Percentiles rank a stretch among this genome's conserved stretches.
Conservation (phyloP, 2,113 vertebrate species). For the Carassius gibelio region DNA sequence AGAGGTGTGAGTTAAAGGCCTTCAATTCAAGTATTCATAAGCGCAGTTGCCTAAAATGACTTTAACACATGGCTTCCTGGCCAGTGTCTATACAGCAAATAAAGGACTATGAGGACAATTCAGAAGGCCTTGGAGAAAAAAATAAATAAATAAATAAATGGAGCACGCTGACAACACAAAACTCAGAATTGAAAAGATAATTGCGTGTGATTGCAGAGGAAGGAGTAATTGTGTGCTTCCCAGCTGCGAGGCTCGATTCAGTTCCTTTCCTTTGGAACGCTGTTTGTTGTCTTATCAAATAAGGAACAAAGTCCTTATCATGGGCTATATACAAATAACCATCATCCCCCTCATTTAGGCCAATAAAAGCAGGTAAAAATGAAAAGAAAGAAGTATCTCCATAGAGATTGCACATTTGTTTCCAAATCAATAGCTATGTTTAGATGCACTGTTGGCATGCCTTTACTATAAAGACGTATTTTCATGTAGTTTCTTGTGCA, state of each 20-base stretch:
- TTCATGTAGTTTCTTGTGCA: too few species aligned
- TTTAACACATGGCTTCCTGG: background rate
- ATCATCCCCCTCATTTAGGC: conserved; percentile 42
- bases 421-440: background rate
- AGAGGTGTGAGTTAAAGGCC: conserved; percentile 29
- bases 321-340: conserved; percentile 31
- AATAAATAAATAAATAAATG: background rate
- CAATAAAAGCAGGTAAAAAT: conserved; percentile 36
- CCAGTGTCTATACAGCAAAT: background rate
- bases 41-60: background rate
- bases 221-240: conserved; percentile 47
- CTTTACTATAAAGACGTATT: too few species aligned
- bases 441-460: background rate
- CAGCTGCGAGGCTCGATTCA: conserved; percentile 49
- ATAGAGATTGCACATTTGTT: conserved; percentile 29
- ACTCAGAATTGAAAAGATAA: conserved; percentile 41
- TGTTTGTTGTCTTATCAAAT: conserved; percentile 47
- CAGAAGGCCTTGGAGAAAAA: background rate
- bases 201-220: conserved; percentile 51
- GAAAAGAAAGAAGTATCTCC: background rate
- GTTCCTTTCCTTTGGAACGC: conserved; percentile 18
- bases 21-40: conserved; percentile 24
- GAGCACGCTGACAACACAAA: background rate
- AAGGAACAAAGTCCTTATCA: conserved; percentile 17
- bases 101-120: background rate